Conservation (phyloP, 2,797 vertebrate species). For the Falco cherrug region DNA sequence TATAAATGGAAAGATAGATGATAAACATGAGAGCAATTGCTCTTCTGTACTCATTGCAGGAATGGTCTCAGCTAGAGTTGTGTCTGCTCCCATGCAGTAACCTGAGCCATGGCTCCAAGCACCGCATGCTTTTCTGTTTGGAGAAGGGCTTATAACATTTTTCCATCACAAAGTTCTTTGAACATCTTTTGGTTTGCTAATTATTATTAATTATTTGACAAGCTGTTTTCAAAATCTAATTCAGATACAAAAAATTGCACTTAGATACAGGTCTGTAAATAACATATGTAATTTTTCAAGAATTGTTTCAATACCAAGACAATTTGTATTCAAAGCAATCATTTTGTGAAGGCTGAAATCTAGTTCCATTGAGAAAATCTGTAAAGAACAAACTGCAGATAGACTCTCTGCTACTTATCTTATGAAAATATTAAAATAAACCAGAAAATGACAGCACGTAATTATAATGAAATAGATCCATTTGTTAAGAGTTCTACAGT, state of each 20-base stretch:
- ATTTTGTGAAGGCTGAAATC: not conserved
- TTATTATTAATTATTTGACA: not conserved
- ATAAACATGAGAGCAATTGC: not conserved
- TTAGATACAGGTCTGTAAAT: not conserved
- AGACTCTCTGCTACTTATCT: not conserved
- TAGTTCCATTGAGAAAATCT: not conserved
- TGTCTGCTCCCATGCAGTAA: not conserved
- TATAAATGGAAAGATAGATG: not conserved
- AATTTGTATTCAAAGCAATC: not conserved
- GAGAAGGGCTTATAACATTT: not conserved
- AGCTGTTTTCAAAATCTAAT: not conserved
- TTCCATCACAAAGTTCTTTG: not conserved
- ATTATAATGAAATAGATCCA: not conserved
- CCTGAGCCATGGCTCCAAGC: rapidly evolving
- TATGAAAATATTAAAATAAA: constrained; percentile 14
- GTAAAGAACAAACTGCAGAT: not conserved
- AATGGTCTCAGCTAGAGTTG: not conserved
- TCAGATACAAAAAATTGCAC: not conserved
- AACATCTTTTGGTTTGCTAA: not conserved
- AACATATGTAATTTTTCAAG: not conserved
- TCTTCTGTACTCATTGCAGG: not conserved
- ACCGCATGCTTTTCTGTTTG: rapidly evolving
- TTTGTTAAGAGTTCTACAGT: not conserved
- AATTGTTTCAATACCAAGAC: not conserved
- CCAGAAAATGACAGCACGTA: not conserved